These are phyloP conservation scores for Pollenia angustigena DNA, from an alignment of 2,888 invertebrate species.

Conservation along the genomic window DNA sequence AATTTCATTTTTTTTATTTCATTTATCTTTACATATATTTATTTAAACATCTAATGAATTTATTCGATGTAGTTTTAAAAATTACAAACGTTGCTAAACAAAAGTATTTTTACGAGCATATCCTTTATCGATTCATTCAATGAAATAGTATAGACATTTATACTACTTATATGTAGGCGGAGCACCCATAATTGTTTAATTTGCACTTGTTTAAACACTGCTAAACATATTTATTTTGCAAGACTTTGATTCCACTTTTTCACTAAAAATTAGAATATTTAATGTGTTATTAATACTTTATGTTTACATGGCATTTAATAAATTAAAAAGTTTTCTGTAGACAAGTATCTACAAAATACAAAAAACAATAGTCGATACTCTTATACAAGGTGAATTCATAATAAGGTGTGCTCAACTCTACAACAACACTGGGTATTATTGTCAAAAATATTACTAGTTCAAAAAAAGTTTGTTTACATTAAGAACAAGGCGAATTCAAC, in stretches of 20 bases:
- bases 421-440: too few relatives aligned
- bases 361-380: conserved; percentile 58
- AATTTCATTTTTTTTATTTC: conserved; percentile 48
- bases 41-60: conserved; percentile 6
- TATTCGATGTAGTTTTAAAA: conserved; percentile 7
- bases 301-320: conserved; percentile 32
- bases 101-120: conserved; percentile 75
- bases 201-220: background rate
- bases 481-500: too few relatives aligned
- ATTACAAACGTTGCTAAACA: conserved; percentile 26
- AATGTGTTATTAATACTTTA: conserved; percentile 2
- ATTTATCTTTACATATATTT: conserved; percentile 2
- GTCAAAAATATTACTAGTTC: too few relatives aligned
- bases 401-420: too few relatives aligned
- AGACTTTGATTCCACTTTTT: background rate
- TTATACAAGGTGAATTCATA: background rate
- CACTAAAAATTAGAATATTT: background rate
- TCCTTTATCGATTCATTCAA: conserved; percentile 82
- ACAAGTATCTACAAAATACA: conserved; percentile 53
- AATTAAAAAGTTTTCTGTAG: conserved; percentile 29
- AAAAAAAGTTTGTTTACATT: too few relatives aligned
- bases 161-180: conserved; percentile 69
- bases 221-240: background rate
- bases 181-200: conserved; percentile 50
- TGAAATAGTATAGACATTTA: conserved; percentile 75